These are phyloP conservation scores for Lagopus muta DNA, from an alignment of 2,113 vertebrate species.

Conservation along the genomic window DNA sequence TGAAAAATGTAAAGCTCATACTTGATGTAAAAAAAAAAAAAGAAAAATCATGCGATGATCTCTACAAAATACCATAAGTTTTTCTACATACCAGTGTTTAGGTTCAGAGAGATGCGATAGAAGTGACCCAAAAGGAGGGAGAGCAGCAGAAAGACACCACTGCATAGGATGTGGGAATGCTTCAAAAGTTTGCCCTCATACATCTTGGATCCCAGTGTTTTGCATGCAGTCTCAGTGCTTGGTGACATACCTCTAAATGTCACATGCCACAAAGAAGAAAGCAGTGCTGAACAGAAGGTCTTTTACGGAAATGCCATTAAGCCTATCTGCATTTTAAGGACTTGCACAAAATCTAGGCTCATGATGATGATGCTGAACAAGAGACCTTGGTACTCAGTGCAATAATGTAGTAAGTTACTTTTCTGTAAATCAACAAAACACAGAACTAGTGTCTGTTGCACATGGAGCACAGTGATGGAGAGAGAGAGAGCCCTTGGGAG, in stretches of 20 bases:
- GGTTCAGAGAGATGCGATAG: fast-evolving
- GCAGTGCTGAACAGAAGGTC: not conserved
- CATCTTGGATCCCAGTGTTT: not conserved
- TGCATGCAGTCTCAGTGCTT: not conserved
- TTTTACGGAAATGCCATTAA: not conserved
- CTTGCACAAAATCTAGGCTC: not conserved
- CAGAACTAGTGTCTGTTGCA: not conserved
- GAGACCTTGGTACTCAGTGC: not conserved
- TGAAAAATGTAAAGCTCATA: not conserved
- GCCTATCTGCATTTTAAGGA: not conserved
- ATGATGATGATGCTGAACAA: no score
- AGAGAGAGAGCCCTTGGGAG: not conserved
- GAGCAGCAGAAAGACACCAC: not conserved
- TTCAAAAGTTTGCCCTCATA: not conserved
- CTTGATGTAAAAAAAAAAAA: not conserved
- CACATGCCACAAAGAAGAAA: not conserved
- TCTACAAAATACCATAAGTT: fast-evolving
- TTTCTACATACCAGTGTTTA: not conserved
- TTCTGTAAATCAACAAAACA: not conserved
- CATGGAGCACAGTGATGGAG: not conserved
- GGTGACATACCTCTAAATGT: not conserved
- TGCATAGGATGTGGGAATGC: not conserved
- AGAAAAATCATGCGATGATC: not conserved
- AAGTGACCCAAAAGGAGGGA: not conserved
- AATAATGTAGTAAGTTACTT: not conserved